Evolutionary conservation across 2,888 invertebrate species (phyloP).

Genomic region (Halictus quadricinctus): DNA sequence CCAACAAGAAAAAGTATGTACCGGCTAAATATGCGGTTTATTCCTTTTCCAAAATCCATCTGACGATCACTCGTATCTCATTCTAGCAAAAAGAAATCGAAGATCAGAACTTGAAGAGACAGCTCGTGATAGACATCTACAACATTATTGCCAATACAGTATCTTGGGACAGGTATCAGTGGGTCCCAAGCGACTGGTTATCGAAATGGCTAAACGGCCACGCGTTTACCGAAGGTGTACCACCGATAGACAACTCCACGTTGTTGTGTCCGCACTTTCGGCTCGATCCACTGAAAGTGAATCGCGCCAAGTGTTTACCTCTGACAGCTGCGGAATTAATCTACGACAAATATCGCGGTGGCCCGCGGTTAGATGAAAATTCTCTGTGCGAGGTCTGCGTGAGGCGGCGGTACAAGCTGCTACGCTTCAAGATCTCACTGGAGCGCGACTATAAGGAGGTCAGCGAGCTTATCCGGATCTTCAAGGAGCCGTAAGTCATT

Average conservation of each 20-base stretch:
- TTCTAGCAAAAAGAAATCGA: slow-evolving; percentile 78
- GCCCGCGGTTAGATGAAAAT: slow-evolving; percentile 81
- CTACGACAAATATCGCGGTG: slow-evolving; percentile 82
- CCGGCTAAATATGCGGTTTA: not conserved
- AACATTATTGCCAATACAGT: slow-evolving; percentile 70
- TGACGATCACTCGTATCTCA: not conserved
- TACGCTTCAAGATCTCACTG: slow-evolving; percentile 82
- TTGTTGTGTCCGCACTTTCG: slow-evolving; percentile 83
- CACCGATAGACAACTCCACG: slow-evolving; percentile 82
- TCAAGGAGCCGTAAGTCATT: slow-evolving; percentile 76
- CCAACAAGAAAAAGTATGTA: slow-evolving; percentile 77
- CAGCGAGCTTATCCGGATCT: slow-evolving; percentile 79
- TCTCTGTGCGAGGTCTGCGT: slow-evolving; percentile 83
- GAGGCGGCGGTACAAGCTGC: slow-evolving; percentile 81
- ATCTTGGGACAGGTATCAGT: slow-evolving; percentile 80
- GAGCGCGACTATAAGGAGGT: slow-evolving; percentile 84
- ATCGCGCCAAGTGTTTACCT: slow-evolving; percentile 82
- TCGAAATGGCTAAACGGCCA: slow-evolving; percentile 82
- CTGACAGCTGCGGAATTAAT: slow-evolving; percentile 80
- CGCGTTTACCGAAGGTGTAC: slow-evolving; percentile 71
- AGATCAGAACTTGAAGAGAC: slow-evolving; percentile 78
- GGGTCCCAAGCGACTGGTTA: slow-evolving; percentile 84
- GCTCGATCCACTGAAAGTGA: slow-evolving; percentile 82
- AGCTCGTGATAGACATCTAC: slow-evolving; percentile 78
- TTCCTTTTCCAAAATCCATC: slow-evolving; percentile 48